Evolutionary conservation across 2,888 invertebrate genomes (phyloP), one percentile per base, ranked within the genome.

Genomic region (Latheticus oryzae): DNA sequence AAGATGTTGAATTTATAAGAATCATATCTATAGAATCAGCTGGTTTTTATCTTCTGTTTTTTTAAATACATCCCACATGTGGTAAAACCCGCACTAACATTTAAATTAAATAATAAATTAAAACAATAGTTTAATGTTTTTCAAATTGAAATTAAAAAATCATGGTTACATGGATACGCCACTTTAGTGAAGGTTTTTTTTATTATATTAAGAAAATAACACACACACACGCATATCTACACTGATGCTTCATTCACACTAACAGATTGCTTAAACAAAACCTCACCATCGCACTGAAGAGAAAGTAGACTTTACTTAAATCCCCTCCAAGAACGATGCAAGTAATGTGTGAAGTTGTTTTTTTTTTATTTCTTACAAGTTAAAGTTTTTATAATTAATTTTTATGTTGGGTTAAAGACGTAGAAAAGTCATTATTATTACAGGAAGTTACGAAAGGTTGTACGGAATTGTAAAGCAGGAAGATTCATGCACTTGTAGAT

Each of bases 301-400:
- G 59, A 59, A 59, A 59, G 59, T 59, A 59, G 59, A 54, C 59
- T 50, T 58, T 42, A 58, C 54, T 38, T 53, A 47, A 56, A 43
- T 54, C 59, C 59, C 59, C 59, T 32, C 58, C 45, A 37, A 16
- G 32, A 8, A 24, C 48, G 26, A n/a, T n/a, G n/a, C n/a, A n/a
- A n/a, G n/a, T n/a, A n/a, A n/a, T n/a, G n/a, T n/a, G n/a, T n/a
- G n/a, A n/a, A n/a, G n/a, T n/a, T n/a, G n/a, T n/a, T n/a, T n/a
- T n/a, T n/a, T n/a, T n/a, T n/a, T n/a, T n/a, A n/a, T n/a, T n/a
- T n/a, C n/a, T n/a, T n/a, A n/a, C n/a, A n/a, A n/a, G n/a, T n/a
- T 26, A 30, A 7, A 51, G 30, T 15, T 52, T 47, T 50, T 38
- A 28, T 50, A 28, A 38, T 38, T 42, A 52, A 52, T 52, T 52